Conservation (phyloP, 2,113 vertebrate species). For the Salvelinus alpinus region DNA sequence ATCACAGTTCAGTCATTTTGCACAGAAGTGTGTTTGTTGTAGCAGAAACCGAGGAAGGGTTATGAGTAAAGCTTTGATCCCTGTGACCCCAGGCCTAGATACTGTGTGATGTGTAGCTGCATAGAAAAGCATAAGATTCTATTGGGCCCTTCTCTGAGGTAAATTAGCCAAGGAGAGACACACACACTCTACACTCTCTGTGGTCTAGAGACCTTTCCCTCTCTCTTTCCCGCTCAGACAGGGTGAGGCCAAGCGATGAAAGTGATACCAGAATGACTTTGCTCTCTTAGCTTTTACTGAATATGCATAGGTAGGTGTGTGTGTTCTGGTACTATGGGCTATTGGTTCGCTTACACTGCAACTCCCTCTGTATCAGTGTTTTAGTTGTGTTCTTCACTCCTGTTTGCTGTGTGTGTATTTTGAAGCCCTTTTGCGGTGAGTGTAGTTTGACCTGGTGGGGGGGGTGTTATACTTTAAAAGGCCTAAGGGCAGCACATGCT, state of each 20-base stretch:
- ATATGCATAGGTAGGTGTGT: constrained; percentile 34
- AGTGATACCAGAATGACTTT: constrained; percentile 43
- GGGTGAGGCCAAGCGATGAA: constrained; percentile 42
- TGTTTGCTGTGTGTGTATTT: not conserved
- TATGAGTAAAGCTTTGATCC: too few species aligned
- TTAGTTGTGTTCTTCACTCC: not conserved
- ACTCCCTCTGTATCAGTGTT: constrained; percentile 21
- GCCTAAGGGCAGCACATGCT: not conserved
- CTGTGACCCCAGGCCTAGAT: too few species aligned
- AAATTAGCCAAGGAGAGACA: constrained; percentile 17
- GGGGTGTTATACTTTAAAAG: not conserved
- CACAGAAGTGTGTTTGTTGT: not conserved
- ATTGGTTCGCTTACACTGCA: constrained; percentile 41
- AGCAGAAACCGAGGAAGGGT: too few species aligned
- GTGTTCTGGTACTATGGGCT: not conserved
- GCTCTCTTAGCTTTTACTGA: constrained; percentile 54
- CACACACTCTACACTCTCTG: constrained; percentile 18
- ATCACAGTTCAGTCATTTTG: not conserved
- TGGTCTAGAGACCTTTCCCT: constrained; percentile 11
- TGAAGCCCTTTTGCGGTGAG: not conserved
- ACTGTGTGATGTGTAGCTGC: not conserved
- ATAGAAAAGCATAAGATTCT: constrained; percentile 24
- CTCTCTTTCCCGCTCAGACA: constrained; percentile 7
- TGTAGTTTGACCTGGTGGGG: not conserved
- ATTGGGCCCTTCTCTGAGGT: constrained; percentile 34